Evolutionary conservation across 37 sponge, comb jelly and placozoan genomes (phyloP).

Genomic region (Halisarca cf. caerulea): DNA sequence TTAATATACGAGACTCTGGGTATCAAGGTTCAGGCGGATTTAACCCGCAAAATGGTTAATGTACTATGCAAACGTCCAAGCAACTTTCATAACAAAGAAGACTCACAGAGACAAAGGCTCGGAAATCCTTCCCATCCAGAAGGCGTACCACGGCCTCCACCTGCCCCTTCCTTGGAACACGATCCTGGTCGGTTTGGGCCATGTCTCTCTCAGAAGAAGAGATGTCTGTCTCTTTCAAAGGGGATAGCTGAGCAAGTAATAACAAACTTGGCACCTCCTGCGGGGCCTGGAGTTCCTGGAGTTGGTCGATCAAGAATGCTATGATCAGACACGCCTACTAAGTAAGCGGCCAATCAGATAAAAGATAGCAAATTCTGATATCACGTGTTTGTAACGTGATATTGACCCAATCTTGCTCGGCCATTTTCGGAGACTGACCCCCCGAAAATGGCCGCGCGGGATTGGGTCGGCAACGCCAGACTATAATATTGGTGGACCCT

Average conservation of each 20-base stretch:
- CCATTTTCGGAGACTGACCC: no score
- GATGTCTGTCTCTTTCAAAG: neutral
- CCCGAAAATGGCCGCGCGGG: no score
- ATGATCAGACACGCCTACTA: neutral
- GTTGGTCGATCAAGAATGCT: neutral
- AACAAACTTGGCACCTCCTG: neutral
- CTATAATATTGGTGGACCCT: no score
- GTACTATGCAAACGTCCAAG: neutral
- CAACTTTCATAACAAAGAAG: neutral
- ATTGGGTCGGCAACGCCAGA: no score
- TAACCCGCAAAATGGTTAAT: no score
- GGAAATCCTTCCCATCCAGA: neutral
- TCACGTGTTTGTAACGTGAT: no score
- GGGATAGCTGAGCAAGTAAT: neutral
- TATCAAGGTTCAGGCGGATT: no score
- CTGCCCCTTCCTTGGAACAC: neutral
- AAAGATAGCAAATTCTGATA: neutral
- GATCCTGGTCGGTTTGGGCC: neutral
- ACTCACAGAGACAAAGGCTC: neutral
- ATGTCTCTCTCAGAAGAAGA: neutral
- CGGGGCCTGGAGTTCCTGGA: no score
- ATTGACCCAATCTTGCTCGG: no score
- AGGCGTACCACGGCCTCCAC: neutral
- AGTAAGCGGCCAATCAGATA: neutral
- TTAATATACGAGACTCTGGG: no score